These are phyloP conservation scores for Bradypodion ventrale DNA, from an alignment of 2,797 vertebrate species.

Conservation along the genomic window DNA sequence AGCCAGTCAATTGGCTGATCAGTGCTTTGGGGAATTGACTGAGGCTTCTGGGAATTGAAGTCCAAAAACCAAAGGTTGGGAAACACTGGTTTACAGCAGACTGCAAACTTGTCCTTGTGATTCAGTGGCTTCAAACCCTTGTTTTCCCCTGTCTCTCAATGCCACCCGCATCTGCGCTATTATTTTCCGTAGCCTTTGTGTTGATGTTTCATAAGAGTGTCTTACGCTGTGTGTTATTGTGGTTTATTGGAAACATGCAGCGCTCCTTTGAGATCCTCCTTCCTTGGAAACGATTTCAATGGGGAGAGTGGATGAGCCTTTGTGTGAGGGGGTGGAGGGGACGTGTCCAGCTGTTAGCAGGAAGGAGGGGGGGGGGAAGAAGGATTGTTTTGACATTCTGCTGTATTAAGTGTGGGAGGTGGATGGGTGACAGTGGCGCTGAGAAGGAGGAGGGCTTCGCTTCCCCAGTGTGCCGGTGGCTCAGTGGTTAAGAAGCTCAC, in stretches of 20 bases:
- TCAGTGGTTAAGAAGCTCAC: too few relatives aligned
- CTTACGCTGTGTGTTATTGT: background rate
- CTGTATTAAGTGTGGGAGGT: conserved; percentile 42
- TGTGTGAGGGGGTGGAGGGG: background rate
- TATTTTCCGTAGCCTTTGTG: background rate
- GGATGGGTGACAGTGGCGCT: conserved; percentile 36
- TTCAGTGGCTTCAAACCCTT: background rate
- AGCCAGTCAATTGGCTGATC: too few relatives aligned
- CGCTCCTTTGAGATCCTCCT: background rate
- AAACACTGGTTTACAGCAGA: too few relatives aligned
- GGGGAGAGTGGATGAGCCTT: background rate
- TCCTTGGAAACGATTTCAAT: background rate
- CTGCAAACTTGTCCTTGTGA: conserved; percentile 21
- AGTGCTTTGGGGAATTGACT: too few relatives aligned
- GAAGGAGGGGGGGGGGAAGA: background rate
- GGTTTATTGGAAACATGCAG: background rate
- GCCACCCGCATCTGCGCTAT: background rate
- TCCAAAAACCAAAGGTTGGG: too few relatives aligned
- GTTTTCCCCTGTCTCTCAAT: background rate
- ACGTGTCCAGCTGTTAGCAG: conserved; percentile 10
- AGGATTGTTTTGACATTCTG: conserved; percentile 7
- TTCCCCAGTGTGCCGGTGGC: conserved; percentile 37
- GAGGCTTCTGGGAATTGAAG: too few relatives aligned
- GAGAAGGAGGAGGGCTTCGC: conserved; percentile 30
- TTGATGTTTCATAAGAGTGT: background rate